phyloP scores from a whole-genome alignment of 92 coral and sea anemone genomes.

The Phymanthus crucifer region DNA sequence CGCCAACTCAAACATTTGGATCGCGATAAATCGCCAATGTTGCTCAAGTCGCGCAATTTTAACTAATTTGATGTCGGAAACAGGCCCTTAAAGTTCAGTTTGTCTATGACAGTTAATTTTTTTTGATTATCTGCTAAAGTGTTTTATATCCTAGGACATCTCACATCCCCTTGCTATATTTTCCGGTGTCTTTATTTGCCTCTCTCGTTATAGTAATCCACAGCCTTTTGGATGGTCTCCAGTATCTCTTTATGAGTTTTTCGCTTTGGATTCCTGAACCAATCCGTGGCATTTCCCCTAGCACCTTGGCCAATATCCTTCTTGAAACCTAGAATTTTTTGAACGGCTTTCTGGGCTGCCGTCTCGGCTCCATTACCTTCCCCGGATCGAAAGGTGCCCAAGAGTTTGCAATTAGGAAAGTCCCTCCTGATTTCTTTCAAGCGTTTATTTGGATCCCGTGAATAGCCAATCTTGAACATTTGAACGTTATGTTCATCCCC shows the following conservation, averaged over 20 bases:
- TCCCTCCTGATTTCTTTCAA: not conserved
- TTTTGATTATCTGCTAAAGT: too few species aligned
- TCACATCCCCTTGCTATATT: too few species aligned
- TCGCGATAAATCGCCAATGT: too few species aligned
- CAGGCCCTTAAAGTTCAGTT: too few species aligned
- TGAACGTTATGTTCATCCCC: not conserved
- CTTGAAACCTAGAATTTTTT: not conserved
- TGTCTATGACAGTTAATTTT: too few species aligned
- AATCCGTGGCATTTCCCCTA: not conserved
- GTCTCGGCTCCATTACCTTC: constrained; percentile 4
- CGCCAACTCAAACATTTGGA: too few species aligned
- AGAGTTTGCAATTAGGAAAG: not conserved
- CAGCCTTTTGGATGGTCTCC: not conserved
- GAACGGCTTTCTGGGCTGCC: not conserved
- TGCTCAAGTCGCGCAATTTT: too few species aligned
- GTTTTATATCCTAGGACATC: too few species aligned
- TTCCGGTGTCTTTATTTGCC: too few species aligned
- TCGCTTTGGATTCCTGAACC: not conserved
- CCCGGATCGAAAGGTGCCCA: not conserved
- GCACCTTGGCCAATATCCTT: not conserved
- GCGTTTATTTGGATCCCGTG: not conserved
- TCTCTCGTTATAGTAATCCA: not conserved
- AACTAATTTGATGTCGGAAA: too few species aligned
- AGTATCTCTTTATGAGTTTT: not conserved
- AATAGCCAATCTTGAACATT: not conserved